phyloP scores from a whole-genome alignment of 2,113 vertebrate species.

The Oxyruncus cristatus region DNA sequence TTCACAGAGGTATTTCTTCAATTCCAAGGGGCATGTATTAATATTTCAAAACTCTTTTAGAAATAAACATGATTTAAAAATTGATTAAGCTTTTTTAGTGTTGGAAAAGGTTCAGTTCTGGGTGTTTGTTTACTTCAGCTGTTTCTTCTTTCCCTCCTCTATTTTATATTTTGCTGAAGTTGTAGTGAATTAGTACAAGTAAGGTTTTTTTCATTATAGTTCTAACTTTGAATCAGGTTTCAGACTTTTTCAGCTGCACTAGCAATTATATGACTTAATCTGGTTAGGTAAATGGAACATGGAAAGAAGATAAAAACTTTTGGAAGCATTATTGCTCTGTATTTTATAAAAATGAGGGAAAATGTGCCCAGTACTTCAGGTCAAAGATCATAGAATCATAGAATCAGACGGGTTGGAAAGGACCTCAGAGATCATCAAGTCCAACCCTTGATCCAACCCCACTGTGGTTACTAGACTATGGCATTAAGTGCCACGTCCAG shows the following conservation, averaged over 20 bases:
- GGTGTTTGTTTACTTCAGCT: accelerated
- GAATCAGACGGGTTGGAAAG: too few species aligned
- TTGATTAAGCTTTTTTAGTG: neutral
- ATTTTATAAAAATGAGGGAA: neutral
- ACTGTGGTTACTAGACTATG: too few species aligned
- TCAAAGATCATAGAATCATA: too few species aligned
- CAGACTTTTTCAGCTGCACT: neutral
- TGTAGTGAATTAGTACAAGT: neutral
- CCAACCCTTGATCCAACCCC: too few species aligned
- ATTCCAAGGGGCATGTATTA: neutral
- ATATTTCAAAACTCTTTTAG: neutral
- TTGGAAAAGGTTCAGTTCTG: neutral
- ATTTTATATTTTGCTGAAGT: neutral
- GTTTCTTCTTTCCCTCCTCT: neutral
- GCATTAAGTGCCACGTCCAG: too few species aligned
- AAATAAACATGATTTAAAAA: neutral
- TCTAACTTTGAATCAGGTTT: neutral
- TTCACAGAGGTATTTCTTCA: neutral
- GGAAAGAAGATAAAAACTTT: neutral
- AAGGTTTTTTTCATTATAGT: neutral
- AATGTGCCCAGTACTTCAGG: neutral
- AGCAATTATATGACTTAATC: neutral
- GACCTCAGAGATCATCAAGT: too few species aligned
- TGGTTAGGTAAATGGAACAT: neutral
- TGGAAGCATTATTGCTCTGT: neutral